A percentile compares a stretch with the other conserved stretches of the same genome.
These are phyloP conservation scores for Balearica regulorum DNA, from an alignment of 2,797 vertebrate genomes.

Conservation along the genomic window DNA sequence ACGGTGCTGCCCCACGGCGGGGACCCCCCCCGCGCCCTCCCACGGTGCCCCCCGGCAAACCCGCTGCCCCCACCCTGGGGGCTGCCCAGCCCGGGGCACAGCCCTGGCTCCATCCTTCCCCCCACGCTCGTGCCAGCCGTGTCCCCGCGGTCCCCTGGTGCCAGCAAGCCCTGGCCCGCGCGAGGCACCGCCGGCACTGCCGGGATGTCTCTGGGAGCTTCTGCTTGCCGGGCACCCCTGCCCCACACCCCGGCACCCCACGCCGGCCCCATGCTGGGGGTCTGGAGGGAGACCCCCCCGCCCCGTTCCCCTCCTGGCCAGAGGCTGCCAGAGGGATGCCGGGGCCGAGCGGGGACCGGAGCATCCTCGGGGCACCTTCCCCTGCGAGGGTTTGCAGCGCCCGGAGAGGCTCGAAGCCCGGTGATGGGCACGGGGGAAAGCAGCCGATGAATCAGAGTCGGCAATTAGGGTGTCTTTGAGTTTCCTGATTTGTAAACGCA, in stretches of 20 bases:
- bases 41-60: background rate
- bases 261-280: background rate
- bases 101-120: no score
- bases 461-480: background rate
- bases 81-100: background rate
- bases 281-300: accelerated
- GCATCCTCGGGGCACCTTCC: accelerated
- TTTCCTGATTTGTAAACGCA: no score
- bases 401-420: accelerated
- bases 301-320: accelerated
- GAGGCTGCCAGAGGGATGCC: background rate
- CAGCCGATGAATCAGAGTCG: background rate
- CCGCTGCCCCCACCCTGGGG: background rate
- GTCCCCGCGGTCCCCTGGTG: background rate
- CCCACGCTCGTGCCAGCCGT: accelerated
- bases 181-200: background rate
- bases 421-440: accelerated
- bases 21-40: background rate
- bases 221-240: accelerated
- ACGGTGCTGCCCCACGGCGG: accelerated
- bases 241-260: background rate
- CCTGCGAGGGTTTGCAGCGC: background rate
- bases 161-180: background rate
- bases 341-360: accelerated
- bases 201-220: accelerated